These are phyloP conservation scores for Caradrina kadenii DNA, from an alignment of 2,888 invertebrate genomes.

Conservation along the genomic window DNA sequence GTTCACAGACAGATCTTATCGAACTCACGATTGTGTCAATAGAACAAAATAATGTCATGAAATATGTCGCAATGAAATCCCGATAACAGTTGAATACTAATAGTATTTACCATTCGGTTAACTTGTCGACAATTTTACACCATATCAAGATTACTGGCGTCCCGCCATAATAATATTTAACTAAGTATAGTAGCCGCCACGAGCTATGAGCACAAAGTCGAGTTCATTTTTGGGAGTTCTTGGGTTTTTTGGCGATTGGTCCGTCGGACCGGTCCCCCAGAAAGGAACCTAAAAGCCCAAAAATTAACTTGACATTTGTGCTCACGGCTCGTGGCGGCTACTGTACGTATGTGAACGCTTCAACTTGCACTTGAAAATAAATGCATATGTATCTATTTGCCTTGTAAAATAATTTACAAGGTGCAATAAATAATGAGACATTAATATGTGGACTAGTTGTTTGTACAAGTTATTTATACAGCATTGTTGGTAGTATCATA, in stretches of 20 bases:
- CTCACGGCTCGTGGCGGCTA: too few relatives aligned
- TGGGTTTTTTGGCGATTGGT: too few relatives aligned
- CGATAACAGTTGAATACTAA: conserved; percentile 27
- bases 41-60: conserved; percentile 47
- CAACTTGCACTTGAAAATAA: conserved; percentile 57
- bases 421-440: conserved; percentile 66
- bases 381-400: conserved; percentile 55
- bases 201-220: too few relatives aligned
- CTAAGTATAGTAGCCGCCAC: too few relatives aligned
- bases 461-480: conserved; percentile 64
- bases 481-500: conserved; percentile 63
- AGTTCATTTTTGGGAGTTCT: too few relatives aligned
- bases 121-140: conserved; percentile 7
- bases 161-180: conserved; percentile 40
- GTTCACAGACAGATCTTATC: conserved; percentile 69
- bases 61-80: conserved; percentile 46
- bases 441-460: conserved; percentile 64
- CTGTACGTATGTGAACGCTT: conserved; percentile 22
- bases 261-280: too few relatives aligned
- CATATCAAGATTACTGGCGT: conserved; percentile 18
- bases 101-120: conserved; percentile 18
- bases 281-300: too few relatives aligned
- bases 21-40: conserved; percentile 31
- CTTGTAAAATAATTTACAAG: conserved; percentile 61
- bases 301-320: too few relatives aligned